phyloP scores from a whole-genome alignment of 2,113 vertebrate genomes.

The Platysteira castanea region DNA sequence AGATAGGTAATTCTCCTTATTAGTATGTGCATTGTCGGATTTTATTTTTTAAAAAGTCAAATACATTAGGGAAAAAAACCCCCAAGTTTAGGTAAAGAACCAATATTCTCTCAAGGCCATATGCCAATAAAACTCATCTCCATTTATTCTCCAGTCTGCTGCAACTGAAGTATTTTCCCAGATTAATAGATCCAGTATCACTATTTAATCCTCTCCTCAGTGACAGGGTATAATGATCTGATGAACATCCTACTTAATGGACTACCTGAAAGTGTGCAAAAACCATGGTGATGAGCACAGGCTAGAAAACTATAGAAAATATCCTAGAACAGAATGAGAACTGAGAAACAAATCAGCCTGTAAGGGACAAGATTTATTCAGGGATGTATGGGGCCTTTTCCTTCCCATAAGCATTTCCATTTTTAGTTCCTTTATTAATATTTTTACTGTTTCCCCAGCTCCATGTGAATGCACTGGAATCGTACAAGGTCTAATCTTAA shows the following conservation, averaged over 20 bases:
- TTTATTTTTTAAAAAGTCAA: background rate
- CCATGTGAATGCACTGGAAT: background rate
- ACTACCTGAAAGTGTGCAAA: conserved; percentile 1
- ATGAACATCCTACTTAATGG: conserved; percentile 45
- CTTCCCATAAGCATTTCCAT: background rate
- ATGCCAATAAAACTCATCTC: background rate
- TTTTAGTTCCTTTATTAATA: background rate
- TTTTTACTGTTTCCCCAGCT: background rate
- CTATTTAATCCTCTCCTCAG: conserved; percentile 36
- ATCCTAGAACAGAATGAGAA: background rate
- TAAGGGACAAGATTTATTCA: background rate
- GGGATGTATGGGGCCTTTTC: background rate
- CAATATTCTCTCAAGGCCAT: background rate
- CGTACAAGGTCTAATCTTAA: background rate
- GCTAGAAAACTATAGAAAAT: background rate
- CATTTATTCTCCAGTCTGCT: background rate
- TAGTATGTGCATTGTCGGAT: background rate
- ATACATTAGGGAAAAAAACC: background rate
- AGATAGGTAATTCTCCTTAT: background rate
- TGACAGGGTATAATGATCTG: conserved; percentile 40
- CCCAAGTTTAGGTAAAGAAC: background rate
- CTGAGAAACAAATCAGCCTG: background rate
- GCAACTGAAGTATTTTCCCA: conserved; percentile 5
- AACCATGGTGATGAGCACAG: background rate
- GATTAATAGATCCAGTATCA: conserved; percentile 52